These are phyloP conservation scores for Orius insidiosus DNA, from an alignment of 1,140 invertebrate genomes.

Conservation along the genomic window DNA sequence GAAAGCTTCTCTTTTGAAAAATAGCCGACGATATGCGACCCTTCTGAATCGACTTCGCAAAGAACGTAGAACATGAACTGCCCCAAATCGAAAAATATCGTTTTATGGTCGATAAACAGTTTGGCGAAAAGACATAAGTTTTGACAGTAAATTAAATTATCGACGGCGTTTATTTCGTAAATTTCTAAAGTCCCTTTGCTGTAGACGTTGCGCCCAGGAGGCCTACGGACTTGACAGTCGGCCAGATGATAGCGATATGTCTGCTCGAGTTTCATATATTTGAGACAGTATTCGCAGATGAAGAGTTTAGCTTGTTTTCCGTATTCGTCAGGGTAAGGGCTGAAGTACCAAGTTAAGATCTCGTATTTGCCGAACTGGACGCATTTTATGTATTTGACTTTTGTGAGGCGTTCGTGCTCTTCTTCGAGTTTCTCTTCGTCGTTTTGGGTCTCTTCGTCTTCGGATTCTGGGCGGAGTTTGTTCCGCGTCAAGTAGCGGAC, in stretches of 20 bases:
- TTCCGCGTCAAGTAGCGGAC: no score
- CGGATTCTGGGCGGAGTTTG: no score
- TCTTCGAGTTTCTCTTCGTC: conserved; percentile 42
- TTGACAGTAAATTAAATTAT: conserved; percentile 90
- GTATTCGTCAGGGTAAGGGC: conserved; percentile 94
- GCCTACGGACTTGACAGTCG: conserved; percentile 70
- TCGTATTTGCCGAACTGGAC: conserved; percentile 93
- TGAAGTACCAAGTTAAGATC: conserved; percentile 99
- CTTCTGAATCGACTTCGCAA: conserved; percentile 86
- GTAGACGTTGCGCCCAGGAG: conserved; percentile 85
- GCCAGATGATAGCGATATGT: conserved; percentile 68
- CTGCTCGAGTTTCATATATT: conserved; percentile 88
- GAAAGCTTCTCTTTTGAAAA: conserved; percentile 99
- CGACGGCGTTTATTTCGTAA: conserved; percentile 79
- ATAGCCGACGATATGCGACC: conserved; percentile 92
- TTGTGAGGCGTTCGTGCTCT: conserved; percentile 94
- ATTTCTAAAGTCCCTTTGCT: conserved; percentile 75
- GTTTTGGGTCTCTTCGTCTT: no score
- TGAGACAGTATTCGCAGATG: conserved; percentile 95
- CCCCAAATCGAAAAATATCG: conserved; percentile 92
- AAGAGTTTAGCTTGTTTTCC: conserved; percentile 86
- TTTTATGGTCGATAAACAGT: conserved; percentile 93
- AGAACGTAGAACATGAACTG: conserved; percentile 94
- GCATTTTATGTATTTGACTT: conserved; percentile 96
- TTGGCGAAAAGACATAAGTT: conserved; percentile 90